phyloP scores from a whole-genome alignment of 2,113 vertebrate genomes.

The Barbus barbus region DNA sequence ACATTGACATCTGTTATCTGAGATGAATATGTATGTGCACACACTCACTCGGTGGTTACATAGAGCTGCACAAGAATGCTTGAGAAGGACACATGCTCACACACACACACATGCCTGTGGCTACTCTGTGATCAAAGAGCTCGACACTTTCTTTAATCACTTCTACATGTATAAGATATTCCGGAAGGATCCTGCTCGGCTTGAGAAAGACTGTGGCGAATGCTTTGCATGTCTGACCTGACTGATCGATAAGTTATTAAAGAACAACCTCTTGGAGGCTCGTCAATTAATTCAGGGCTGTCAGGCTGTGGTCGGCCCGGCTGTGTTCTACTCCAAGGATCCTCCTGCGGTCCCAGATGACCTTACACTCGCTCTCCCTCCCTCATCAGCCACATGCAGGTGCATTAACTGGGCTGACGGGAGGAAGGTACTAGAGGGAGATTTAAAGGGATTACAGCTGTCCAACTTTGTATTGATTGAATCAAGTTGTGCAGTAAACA shows the following conservation, averaged over 20 bases:
- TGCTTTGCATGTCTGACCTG: constrained; percentile 85
- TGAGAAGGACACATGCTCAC: constrained; percentile 18
- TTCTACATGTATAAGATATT: constrained; percentile 69
- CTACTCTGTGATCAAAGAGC: constrained; percentile 61
- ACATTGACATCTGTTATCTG: constrained; percentile 7
- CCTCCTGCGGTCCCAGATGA: constrained; percentile 55
- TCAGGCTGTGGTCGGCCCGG: constrained; percentile 70
- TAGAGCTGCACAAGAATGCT: constrained; percentile 12
- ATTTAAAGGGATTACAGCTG: constrained; percentile 23
- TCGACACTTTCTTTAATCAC: constrained; percentile 73
- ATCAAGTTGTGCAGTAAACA: background rate
- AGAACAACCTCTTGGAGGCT: constrained; percentile 84
- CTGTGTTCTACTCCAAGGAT: constrained; percentile 63
- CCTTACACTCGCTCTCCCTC: constrained; percentile 39
- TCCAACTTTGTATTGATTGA: background rate
- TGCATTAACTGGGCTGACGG: constrained; percentile 16
- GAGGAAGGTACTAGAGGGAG: background rate
- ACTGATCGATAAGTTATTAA: constrained; percentile 93
- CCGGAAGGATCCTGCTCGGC: constrained; percentile 77
- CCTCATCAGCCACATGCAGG: constrained; percentile 1
- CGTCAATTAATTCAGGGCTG: constrained; percentile 89
- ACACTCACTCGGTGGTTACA: background rate
- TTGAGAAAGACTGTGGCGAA: constrained; percentile 76
- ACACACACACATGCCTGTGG: background rate
- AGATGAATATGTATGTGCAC: constrained; percentile 34